These are phyloP conservation scores for Acleris holmiana DNA, from an alignment of 2,888 invertebrate genomes.

Conservation along the genomic window DNA sequence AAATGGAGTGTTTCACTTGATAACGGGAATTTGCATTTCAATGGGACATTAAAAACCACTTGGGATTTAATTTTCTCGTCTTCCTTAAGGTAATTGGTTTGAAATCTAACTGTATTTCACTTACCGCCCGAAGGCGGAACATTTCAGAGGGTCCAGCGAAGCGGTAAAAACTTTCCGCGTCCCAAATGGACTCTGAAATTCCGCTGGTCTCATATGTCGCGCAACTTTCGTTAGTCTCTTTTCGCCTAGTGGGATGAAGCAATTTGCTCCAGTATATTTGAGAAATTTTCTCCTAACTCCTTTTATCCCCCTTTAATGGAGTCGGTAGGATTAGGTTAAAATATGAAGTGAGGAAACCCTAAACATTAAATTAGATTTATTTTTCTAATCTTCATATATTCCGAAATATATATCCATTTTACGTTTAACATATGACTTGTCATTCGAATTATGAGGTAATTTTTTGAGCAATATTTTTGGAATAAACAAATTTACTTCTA, in stretches of 20 bases:
- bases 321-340: conserved; percentile 1
- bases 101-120: conserved; percentile 16
- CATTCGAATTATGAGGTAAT: not conserved
- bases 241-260: conserved; percentile 41
- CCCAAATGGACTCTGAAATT: conserved; percentile 30
- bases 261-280: conserved; percentile 44
- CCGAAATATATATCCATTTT: not conserved
- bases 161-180: conserved; percentile 30
- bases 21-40: conserved; percentile 14
- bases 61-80: conserved; percentile 5
- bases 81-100: not conserved
- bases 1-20: conserved; percentile 25
- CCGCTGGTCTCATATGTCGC: conserved; percentile 41
- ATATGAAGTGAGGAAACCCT: conserved; percentile 1
- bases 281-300: conserved; percentile 38
- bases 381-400: not conserved
- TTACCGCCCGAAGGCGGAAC: conserved; percentile 9
- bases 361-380: conserved; percentile 6
- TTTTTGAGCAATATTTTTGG: too few species aligned
- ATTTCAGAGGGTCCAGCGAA: conserved; percentile 15
- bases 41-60: conserved; percentile 18
- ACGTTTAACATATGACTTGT: not conserved
- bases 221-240: conserved; percentile 44
- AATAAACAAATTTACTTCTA: not conserved
- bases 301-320: conserved; percentile 26